These are phyloP conservation scores for Paralichthys olivaceus DNA, from an alignment of 2,113 vertebrate genomes.

Conservation along the genomic window DNA sequence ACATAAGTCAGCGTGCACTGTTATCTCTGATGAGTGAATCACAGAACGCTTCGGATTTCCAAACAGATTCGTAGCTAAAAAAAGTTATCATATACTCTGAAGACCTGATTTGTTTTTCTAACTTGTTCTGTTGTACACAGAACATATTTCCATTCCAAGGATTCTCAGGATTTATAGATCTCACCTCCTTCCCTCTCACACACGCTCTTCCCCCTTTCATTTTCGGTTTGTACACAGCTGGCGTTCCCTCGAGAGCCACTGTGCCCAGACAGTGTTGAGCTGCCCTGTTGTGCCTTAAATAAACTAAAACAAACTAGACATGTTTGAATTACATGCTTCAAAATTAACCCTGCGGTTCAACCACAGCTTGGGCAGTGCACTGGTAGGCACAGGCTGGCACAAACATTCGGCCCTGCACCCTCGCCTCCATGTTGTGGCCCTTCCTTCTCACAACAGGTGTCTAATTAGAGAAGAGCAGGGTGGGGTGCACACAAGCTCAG, in stretches of 20 bases:
- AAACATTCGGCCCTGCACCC: slow-evolving; percentile 16
- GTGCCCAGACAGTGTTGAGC: slow-evolving; percentile 49
- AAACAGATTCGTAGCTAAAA: not conserved
- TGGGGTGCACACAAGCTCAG: slow-evolving; percentile 44
- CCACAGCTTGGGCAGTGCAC: slow-evolving; percentile 64
- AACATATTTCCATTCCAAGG: slow-evolving; percentile 35
- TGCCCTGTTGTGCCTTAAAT: slow-evolving; percentile 64
- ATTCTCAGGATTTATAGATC: slow-evolving; percentile 38
- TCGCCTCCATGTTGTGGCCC: slow-evolving; percentile 36
- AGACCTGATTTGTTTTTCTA: not conserved
- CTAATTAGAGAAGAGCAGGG: slow-evolving; percentile 76
- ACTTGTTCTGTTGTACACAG: not conserved
- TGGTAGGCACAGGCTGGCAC: slow-evolving; percentile 61
- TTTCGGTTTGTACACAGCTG: slow-evolving; percentile 44
- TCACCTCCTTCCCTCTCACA: slow-evolving; percentile 18
- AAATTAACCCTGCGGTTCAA: slow-evolving; percentile 65
- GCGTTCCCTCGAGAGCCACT: slow-evolving; percentile 24
- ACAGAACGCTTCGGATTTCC: not conserved
- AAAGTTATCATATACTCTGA: not conserved
- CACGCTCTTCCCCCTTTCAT: slow-evolving; percentile 36
- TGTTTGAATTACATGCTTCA: slow-evolving; percentile 74
- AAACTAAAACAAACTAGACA: slow-evolving; percentile 68
- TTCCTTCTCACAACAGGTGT: slow-evolving; percentile 68
- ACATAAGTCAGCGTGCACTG: not conserved
- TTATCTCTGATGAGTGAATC: slow-evolving; percentile 2